Conservation (phyloP, 2,113 vertebrate genomes). For the Ornithorhynchus anatinus region DNA sequence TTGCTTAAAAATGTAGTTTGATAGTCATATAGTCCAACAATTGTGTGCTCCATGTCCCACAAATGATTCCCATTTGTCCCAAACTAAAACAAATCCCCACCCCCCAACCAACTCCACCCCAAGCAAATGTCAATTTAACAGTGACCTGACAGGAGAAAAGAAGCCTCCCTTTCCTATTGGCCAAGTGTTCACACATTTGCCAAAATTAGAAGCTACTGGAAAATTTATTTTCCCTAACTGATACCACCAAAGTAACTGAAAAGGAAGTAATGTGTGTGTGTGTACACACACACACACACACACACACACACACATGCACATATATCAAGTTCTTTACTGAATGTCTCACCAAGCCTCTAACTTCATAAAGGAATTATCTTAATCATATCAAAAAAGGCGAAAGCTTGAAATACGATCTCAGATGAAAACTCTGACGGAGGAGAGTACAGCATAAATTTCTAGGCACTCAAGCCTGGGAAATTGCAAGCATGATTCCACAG, state of each 20-base stretch:
- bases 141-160: constrained; percentile 60
- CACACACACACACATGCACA: too few species aligned
- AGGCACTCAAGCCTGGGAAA: constrained; percentile 61
- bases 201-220: constrained; percentile 44
- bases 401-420: constrained; percentile 69
- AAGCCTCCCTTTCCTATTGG: constrained; percentile 43
- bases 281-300: constrained; percentile 51
- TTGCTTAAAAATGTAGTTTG: constrained; percentile 64
- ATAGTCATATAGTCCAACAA: constrained; percentile 39
- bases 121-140: constrained; percentile 60
- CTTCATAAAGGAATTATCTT: constrained; percentile 76
- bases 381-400: constrained; percentile 69
- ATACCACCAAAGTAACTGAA: constrained; percentile 11
- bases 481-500: constrained; percentile 67
- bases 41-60: constrained; percentile 53
- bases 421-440: constrained; percentile 57
- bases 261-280: constrained; percentile 24
- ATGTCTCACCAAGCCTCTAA: constrained; percentile 44
- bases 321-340: constrained; percentile 60
- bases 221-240: constrained; percentile 23
- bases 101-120: too few species aligned
- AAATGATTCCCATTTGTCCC: constrained; percentile 62
- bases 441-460: constrained; percentile 71
- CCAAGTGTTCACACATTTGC: constrained; percentile 53
- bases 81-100: constrained; percentile 46